A percentile compares a stretch with the other conserved stretches of the same genome.
phyloP scores from a whole-genome alignment of 2,113 vertebrate species.

The Panurus biarmicus region DNA sequence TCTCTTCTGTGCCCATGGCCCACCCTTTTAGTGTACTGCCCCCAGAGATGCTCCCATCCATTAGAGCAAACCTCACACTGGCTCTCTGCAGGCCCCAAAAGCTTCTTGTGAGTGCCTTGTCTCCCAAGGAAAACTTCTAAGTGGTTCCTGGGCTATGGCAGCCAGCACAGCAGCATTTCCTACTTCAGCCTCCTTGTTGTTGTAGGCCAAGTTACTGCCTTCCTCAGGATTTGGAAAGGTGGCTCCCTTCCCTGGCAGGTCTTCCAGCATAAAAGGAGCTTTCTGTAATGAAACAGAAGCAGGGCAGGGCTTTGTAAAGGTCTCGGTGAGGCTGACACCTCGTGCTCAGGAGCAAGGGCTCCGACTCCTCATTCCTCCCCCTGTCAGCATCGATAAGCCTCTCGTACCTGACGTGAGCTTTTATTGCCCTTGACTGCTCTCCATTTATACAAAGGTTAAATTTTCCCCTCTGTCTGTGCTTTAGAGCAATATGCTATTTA shows the following conservation, averaged over 20 bases:
- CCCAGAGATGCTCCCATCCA: neutral
- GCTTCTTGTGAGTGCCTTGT: neutral
- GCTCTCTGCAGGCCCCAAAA: neutral
- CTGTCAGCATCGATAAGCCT: slow-evolving; percentile 46
- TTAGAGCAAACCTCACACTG: accelerated
- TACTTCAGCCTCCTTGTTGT: neutral
- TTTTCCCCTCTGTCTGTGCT: slow-evolving; percentile 4
- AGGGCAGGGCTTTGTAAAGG: slow-evolving; percentile 9
- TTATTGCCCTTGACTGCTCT: slow-evolving; percentile 58
- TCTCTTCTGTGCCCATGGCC: neutral
- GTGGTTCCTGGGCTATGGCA: neutral
- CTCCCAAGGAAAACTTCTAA: neutral
- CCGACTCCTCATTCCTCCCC: neutral
- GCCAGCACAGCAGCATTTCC: neutral
- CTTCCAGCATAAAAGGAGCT: neutral
- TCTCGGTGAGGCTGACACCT: neutral
- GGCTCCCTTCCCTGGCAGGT: neutral
- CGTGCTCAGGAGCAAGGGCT: slow-evolving; percentile 8
- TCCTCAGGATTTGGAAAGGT: neutral
- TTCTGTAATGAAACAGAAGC: neutral
- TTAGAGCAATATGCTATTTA: slow-evolving; percentile 3
- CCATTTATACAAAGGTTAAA: slow-evolving; percentile 51
- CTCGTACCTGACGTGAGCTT: slow-evolving; percentile 15
- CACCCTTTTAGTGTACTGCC: accelerated
- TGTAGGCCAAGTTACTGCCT: too few relatives aligned